phyloP scores from a whole-genome alignment of 2,888 invertebrate genomes.

The Matsumyia berberina region DNA sequence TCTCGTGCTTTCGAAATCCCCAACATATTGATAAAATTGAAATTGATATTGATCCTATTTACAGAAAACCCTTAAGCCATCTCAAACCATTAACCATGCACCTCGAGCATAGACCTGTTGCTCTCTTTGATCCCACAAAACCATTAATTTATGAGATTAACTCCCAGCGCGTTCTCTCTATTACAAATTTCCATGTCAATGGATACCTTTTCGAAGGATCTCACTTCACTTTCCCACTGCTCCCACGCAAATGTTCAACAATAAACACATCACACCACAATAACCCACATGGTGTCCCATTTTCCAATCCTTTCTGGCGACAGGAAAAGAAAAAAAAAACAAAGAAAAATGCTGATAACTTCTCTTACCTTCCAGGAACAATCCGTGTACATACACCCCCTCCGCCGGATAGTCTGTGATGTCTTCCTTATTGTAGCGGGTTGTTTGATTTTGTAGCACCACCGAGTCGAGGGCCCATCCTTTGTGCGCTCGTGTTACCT shows the following conservation, averaged over 20 bases:
- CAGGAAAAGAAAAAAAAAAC: neutral
- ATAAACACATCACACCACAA: slow-evolving; percentile 48
- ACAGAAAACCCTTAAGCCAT: slow-evolving; percentile 23
- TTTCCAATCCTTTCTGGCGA: slow-evolving; percentile 24
- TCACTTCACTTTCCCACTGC: neutral
- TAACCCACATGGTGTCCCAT: slow-evolving; percentile 20
- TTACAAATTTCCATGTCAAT: slow-evolving; percentile 41
- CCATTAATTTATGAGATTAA: slow-evolving; percentile 62
- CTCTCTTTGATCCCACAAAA: slow-evolving; percentile 55
- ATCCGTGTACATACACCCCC: slow-evolving; percentile 95
- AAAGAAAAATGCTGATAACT: slow-evolving; percentile 33
- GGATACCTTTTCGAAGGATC: slow-evolving; percentile 25
- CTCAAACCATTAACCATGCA: slow-evolving; percentile 39
- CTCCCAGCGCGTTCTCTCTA: slow-evolving; percentile 2
- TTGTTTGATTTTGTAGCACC: slow-evolving; percentile 96
- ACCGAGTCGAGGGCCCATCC: slow-evolving; percentile 99
- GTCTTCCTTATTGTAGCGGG: slow-evolving; percentile 94
- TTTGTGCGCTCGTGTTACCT: slow-evolving; percentile 97
- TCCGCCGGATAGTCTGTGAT: slow-evolving; percentile 95
- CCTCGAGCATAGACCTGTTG: slow-evolving; percentile 33
- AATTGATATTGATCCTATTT: slow-evolving; percentile 52
- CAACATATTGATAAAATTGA: slow-evolving; percentile 14
- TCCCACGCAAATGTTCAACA: slow-evolving; percentile 34
- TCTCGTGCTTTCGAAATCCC: neutral
- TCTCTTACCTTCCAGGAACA: slow-evolving; percentile 93